phyloP scores from a whole-genome alignment of 2,113 vertebrate species.

The Oncorhynchus masou region DNA sequence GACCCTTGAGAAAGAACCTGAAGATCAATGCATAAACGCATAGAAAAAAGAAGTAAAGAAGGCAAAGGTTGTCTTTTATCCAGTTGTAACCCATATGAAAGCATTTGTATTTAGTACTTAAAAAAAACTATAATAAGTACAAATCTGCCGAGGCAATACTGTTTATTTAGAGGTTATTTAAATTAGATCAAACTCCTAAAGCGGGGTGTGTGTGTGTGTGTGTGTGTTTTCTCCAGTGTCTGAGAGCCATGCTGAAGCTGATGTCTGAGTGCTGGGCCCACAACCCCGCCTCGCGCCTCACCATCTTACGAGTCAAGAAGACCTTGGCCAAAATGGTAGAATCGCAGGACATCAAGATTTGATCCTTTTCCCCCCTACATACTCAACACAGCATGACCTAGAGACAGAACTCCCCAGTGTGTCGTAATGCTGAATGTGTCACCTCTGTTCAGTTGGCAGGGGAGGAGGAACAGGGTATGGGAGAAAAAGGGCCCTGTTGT shows the following conservation, averaged over 20 bases:
- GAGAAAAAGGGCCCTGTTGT: neutral
- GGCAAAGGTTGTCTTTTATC: too few relatives aligned
- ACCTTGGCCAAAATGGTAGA: constrained; percentile 99
- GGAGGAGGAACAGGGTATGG: neutral
- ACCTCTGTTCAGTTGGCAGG: constrained; percentile 1
- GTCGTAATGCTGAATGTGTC: constrained; percentile 2
- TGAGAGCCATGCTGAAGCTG: constrained; percentile 92
- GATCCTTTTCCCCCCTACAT: constrained; percentile 53
- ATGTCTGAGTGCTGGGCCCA: constrained; percentile 99
- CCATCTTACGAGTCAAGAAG: constrained; percentile 95
- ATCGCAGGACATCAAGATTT: constrained; percentile 98
- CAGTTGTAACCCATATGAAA: neutral
- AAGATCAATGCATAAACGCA: too few relatives aligned
- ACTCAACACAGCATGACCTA: neutral
- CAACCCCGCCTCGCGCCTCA: constrained; percentile 94
- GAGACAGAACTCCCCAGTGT: neutral
- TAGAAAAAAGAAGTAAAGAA: too few relatives aligned
- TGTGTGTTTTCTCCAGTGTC: constrained; percentile 75
- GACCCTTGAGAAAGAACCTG: too few relatives aligned
- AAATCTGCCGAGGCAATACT: too few relatives aligned
- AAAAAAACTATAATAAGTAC: too few relatives aligned
- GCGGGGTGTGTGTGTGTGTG: too few relatives aligned
- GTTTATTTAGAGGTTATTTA: too few relatives aligned
- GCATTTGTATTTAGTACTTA: neutral
- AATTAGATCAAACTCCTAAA: neutral